These are phyloP conservation scores for Diarsia mendica DNA, from an alignment of 2,888 invertebrate species.

Conservation along the genomic window DNA sequence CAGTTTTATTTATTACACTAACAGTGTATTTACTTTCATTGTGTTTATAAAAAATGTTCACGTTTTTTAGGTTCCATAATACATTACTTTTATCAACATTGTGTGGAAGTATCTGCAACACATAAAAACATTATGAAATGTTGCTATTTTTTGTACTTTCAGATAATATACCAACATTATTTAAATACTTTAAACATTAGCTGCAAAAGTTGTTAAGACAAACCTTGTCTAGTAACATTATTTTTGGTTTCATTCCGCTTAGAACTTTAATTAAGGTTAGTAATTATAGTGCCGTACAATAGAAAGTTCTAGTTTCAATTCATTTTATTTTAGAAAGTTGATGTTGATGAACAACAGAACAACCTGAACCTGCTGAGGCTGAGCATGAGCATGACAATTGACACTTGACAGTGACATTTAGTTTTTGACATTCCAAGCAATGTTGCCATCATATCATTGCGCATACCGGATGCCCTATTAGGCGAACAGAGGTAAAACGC, in stretches of 20 bases:
- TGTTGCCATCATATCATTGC: constrained; percentile 1
- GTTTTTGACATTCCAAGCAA: constrained; percentile 6
- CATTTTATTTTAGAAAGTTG: constrained; percentile 58
- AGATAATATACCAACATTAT: neutral
- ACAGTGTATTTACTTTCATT: constrained; percentile 76
- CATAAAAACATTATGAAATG: constrained; percentile 37
- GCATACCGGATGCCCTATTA: no score
- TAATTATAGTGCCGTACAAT: constrained; percentile 40
- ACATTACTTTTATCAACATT: constrained; percentile 61
- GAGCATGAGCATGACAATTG: constrained; percentile 34
- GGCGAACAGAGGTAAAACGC: no score
- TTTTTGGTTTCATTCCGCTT: constrained; percentile 62
- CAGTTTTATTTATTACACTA: constrained; percentile 60
- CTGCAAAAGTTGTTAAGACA: constrained; percentile 1
- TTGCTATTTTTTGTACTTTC: neutral
- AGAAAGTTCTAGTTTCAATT: constrained; percentile 49
- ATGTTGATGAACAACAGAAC: constrained; percentile 39
- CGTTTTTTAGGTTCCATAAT: constrained; percentile 66
- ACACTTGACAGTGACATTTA: constrained; percentile 33
- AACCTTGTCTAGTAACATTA: constrained; percentile 72
- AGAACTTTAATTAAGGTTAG: constrained; percentile 30
- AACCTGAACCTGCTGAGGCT: no score
- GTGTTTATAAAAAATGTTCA: constrained; percentile 77
- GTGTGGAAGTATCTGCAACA: constrained; percentile 70
- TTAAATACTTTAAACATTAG: neutral